Evolutionary conservation across 2,888 invertebrate species (phyloP), one percentile per base, ranked within the genome.

Genomic region (Sturmia bella): DNA sequence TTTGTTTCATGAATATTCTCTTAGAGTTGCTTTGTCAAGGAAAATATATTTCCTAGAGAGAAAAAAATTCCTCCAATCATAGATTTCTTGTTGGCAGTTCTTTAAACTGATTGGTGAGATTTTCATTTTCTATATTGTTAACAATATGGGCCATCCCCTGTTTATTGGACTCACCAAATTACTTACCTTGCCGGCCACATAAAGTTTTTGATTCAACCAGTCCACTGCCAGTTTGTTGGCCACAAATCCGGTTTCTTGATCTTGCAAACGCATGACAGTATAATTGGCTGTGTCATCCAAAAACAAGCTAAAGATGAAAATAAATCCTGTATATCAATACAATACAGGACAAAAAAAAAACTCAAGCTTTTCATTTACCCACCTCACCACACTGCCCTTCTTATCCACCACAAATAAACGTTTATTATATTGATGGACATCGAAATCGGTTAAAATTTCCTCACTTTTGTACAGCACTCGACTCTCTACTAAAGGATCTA

Each of bases 131-230:
- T n/a, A n/a, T n/a, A n/a, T n/a, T n/a, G n/a, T n/a, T n/a, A n/a
- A n/a, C n/a, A n/a, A n/a, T n/a, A n/a, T n/a, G n/a, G n/a, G n/a
- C n/a, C n/a, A n/a, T n/a, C n/a, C n/a, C n/a, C n/a, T n/a, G n/a
- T n/a, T n/a, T n/a, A n/a, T n/a, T n/a, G n/a, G n/a, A n/a, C n/a
- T n/a, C n/a, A n/a, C n/a, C n/a, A 32, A 6, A 32, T 7, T n/a
- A 80, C 63, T 81, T 50, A 94, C 93, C 90, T 96, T 94, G 0
- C 95, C 96, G 37, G 97, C 92, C 70, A 98, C 93, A 87, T 97
- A 98, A 2, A 98, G 92, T 76, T 96, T 94, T 80, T 95, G 93
- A 87, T 96, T 96, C 41, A 98, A 91, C 98, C 98, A 98, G 90
- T 98, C 98, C 0, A 97, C 93, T 1, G 96, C 95, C 9, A 96